Conservation (phyloP, 2,797 vertebrate species). For the Staurois parvus region DNA sequence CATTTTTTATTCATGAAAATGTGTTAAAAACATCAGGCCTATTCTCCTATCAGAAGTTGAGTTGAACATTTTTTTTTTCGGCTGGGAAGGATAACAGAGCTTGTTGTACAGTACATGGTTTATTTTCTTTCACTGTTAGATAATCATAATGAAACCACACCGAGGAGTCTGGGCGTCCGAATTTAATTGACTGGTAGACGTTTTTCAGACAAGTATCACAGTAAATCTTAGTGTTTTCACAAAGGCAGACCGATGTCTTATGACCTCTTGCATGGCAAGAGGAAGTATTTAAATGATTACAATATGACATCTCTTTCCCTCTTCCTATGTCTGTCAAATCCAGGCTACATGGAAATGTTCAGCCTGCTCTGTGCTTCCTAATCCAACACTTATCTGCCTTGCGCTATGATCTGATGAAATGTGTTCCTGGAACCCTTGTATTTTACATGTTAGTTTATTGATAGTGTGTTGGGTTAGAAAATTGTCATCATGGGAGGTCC, state of each 20-base stretch:
- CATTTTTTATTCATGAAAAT: background rate
- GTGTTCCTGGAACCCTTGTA: constrained; percentile 14
- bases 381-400: background rate
- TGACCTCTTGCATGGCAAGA: constrained; percentile 5
- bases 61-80: background rate
- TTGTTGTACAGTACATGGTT: background rate
- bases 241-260: background rate
- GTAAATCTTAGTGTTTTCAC: constrained; percentile 16
- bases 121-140: constrained; percentile 23
- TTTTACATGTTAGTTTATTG: background rate
- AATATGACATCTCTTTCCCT: constrained; percentile 2
- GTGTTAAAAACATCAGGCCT: background rate
- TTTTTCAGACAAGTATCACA: constrained; percentile 3
- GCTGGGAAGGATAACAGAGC: constrained; percentile 21
- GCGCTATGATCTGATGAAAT: constrained; percentile 3
- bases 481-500: constrained; percentile 25
- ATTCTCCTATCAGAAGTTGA: background rate
- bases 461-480: background rate
- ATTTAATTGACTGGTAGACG: constrained; percentile 6
- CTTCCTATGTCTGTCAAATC: background rate
- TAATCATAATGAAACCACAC: constrained; percentile 18
- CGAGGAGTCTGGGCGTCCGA: background rate
- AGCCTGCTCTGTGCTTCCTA: background rate
- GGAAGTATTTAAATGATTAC: constrained; percentile 22
- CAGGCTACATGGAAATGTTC: background rate